Percentiles rank a stretch among this genome's conserved stretches.
Evolutionary conservation across 92 coral and sea anemone genomes (phyloP).

Genomic region (Scolanthus callimorphus): DNA sequence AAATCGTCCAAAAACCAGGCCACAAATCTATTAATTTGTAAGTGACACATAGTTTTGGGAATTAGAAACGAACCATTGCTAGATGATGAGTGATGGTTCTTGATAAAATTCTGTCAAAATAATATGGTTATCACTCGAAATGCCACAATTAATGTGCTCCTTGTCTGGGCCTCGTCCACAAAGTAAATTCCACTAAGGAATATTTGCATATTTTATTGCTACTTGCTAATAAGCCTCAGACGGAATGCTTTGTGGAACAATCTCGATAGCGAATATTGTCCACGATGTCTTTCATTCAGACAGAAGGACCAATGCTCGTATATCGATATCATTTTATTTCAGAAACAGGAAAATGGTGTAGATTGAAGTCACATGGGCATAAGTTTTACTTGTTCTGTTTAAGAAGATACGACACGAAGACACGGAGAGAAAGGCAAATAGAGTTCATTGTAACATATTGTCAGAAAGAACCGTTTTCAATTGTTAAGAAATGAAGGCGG

Average conservation of each 20-base stretch:
- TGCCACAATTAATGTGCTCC: no score
- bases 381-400: no score
- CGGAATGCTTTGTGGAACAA: background rate
- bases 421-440: no score
- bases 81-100: background rate
- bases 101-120: background rate
- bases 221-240: background rate
- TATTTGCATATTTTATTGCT: background rate
- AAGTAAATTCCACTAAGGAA: background rate
- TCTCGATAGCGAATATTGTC: background rate
- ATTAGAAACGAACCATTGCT: background rate
- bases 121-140: background rate
- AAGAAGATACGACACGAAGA: no score
- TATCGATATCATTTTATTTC: no score
- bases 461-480: no score
- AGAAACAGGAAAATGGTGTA: no score
- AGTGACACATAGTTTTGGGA: background rate
- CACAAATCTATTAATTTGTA: background rate
- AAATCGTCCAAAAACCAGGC: background rate
- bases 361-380: no score
- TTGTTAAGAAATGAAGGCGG: background rate
- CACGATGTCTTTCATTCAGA: no score
- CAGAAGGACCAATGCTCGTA: no score
- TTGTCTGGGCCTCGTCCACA: no score
- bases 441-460: no score